Evolutionary conservation across 2,113 vertebrate species (phyloP).

Genomic region (Carlito syrichta): DNA sequence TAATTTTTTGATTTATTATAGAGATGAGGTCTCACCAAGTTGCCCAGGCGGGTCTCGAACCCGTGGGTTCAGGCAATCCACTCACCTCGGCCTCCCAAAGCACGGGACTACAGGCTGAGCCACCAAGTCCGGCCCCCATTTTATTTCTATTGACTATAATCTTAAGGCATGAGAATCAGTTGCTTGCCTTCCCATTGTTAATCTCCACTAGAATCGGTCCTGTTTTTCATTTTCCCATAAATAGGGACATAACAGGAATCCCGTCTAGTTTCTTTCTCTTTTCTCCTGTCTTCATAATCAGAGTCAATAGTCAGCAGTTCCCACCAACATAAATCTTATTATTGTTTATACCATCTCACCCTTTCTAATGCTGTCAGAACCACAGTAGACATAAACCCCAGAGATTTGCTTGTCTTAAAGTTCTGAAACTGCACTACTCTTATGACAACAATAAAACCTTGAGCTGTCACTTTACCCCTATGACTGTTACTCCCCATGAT

Average conservation of each 20-base stretch:
- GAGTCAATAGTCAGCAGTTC: constrained; percentile 67
- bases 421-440: constrained; percentile 49
- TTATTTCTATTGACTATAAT: constrained; percentile 9
- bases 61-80: too few relatives aligned
- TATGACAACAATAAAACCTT: constrained; percentile 61
- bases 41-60: too few relatives aligned
- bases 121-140: too few relatives aligned
- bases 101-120: too few relatives aligned
- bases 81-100: too few relatives aligned
- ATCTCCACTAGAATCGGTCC: neutral
- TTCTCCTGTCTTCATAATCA: constrained; percentile 46
- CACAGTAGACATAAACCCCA: constrained; percentile 13
- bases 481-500: constrained; percentile 33
- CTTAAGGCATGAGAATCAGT: neutral
- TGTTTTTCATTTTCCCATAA: constrained; percentile 33
- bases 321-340: constrained; percentile 57
- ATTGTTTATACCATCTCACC: constrained; percentile 58
- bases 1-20: too few relatives aligned
- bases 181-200: neutral
- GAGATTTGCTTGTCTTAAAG: constrained; percentile 61
- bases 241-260: neutral
- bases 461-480: constrained; percentile 53
- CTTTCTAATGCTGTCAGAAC: constrained; percentile 62
- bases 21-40: too few relatives aligned
- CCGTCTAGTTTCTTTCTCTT: neutral